Evolutionary conservation across 2,888 invertebrate genomes (phyloP).

Genomic region (Apamea monoglypha): DNA sequence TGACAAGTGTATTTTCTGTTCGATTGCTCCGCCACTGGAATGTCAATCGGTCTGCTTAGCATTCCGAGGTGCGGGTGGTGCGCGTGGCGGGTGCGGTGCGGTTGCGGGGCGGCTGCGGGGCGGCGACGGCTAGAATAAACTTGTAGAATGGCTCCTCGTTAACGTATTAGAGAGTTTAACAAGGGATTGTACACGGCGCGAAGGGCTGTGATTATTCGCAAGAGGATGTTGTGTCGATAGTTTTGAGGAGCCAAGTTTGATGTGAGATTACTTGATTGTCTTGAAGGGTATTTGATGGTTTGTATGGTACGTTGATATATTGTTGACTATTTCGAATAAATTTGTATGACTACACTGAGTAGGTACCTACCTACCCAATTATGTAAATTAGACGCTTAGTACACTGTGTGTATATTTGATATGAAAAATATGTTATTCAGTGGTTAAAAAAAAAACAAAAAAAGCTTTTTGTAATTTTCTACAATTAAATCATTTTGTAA

Average conservation of each 20-base stretch:
- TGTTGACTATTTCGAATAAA: neutral
- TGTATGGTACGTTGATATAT: neutral
- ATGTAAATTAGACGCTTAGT: no score
- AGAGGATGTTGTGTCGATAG: conserved; percentile 44
- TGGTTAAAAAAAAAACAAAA: no score
- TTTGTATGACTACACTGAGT: neutral
- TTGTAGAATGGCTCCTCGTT: conserved; percentile 78
- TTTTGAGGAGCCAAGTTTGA: conserved; percentile 6
- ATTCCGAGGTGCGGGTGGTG: conserved; percentile 68
- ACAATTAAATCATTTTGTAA: no score
- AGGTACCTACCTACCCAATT: no score
- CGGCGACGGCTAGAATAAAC: conserved; percentile 71
- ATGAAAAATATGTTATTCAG: no score
- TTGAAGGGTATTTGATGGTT: neutral
- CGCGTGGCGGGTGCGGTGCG: conserved; percentile 53
- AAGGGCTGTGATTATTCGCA: conserved; percentile 55
- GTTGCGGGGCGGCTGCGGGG: conserved; percentile 30
- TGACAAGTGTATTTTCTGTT: conserved; percentile 88
- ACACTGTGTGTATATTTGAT: no score
- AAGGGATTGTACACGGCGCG: conserved; percentile 52
- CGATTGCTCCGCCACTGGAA: conserved; percentile 82
- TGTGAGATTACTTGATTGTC: conserved; percentile 8
- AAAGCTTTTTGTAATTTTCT: no score
- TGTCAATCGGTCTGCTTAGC: conserved; percentile 79
- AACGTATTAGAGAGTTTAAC: conserved; percentile 78